Percentiles rank a stretch among this genome's conserved stretches.
Conservation (phyloP, 1,140 invertebrate species). For the Brachionus koreanus region DNA sequence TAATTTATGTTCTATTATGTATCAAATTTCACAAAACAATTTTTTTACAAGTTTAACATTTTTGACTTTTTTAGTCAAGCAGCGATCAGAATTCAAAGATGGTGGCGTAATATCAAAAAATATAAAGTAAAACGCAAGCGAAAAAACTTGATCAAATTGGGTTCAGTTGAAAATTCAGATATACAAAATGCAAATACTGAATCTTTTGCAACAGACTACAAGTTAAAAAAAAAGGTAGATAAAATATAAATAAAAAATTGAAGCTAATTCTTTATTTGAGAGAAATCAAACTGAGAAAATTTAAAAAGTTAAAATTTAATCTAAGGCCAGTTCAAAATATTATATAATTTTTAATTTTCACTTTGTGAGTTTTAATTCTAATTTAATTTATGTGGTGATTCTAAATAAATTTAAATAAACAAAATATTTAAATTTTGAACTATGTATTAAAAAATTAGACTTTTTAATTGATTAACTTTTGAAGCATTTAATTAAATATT, state of each 20-base stretch:
- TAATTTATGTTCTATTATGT: too few species aligned
- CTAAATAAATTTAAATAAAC: too few species aligned
- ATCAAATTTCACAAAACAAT: too few species aligned
- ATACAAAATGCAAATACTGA: not conserved
- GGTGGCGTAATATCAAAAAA: not conserved
- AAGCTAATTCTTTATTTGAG: too few species aligned
- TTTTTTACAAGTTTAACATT: too few species aligned
- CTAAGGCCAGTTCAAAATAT: not conserved
- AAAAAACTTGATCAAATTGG: not conserved
- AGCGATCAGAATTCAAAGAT: not conserved
- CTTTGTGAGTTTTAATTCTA: not conserved
- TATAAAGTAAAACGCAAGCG: not conserved
- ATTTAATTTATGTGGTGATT: too few species aligned
- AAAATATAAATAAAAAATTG: not conserved
- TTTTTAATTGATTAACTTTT: too few species aligned
- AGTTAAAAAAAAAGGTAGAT: slow-evolving; percentile 8
- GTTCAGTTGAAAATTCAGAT: not conserved
- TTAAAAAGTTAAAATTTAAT: not conserved
- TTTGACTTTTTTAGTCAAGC: slow-evolving; percentile 1
- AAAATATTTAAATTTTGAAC: too few species aligned
- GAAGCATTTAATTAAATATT: too few species aligned
- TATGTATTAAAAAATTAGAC: too few species aligned
- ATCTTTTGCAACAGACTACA: slow-evolving; percentile 10
- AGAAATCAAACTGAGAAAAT: not conserved
- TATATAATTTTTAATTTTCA: not conserved